Percentiles rank a stretch among this genome's conserved stretches.
phyloP scores from a whole-genome alignment of 2,797 vertebrate genomes.

The Erethizon dorsatum region DNA sequence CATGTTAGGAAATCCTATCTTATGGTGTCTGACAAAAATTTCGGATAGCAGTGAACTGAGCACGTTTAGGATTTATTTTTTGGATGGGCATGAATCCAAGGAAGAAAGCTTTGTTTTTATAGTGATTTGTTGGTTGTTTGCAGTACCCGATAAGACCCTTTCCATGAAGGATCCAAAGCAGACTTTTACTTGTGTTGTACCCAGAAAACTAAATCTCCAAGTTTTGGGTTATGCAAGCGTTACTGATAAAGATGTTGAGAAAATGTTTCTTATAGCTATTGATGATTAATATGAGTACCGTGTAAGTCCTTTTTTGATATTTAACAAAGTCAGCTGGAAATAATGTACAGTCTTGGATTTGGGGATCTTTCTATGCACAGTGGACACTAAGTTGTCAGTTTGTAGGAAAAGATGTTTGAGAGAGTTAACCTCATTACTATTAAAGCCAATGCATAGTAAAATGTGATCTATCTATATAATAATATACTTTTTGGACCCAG shows the following conservation, averaged over 20 bases:
- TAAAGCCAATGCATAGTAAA: neutral
- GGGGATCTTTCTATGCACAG: neutral
- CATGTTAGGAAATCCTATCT: neutral
- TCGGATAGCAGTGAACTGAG: neutral
- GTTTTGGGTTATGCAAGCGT: neutral
- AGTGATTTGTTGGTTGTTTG: neutral
- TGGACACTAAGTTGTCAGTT: neutral
- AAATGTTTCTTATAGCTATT: neutral
- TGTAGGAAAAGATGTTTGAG: neutral
- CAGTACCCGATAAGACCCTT: neutral
- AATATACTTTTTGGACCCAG: too few species aligned
- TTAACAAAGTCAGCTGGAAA: neutral
- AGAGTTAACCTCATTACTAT: neutral
- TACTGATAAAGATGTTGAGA: neutral
- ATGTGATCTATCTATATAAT: neutral
- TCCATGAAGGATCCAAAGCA: neutral
- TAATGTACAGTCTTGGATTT: neutral
- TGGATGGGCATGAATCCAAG: neutral
- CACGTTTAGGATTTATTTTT: neutral
- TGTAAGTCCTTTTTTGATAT: neutral
- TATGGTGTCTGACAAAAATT: neutral
- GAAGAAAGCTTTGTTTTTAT: neutral
- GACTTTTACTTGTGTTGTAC: neutral
- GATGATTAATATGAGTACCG: neutral
- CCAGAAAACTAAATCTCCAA: neutral